A percentile compares a stretch with the other conserved stretches of the same genome.
These are phyloP conservation scores for Lepidotrigona ventralis DNA, from an alignment of 1,140 invertebrate species.

Conservation along the genomic window DNA sequence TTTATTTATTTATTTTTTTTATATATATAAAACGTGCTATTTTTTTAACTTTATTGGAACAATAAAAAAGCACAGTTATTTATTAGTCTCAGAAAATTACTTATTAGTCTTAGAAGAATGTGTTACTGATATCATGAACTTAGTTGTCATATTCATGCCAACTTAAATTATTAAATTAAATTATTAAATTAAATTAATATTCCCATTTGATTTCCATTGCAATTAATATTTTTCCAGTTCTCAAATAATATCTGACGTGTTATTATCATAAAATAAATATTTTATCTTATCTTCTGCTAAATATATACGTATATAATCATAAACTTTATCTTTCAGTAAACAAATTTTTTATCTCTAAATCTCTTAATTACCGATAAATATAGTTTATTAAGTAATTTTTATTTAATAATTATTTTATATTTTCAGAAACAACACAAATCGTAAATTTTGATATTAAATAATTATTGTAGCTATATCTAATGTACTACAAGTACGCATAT, in stretches of 20 bases:
- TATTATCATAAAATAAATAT: neutral
- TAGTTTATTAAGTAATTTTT: neutral
- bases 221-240: too few relatives aligned
- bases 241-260: neutral
- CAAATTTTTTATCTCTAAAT: too few relatives aligned
- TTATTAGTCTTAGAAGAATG: neutral
- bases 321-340: neutral
- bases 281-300: neutral
- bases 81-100: neutral
- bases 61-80: conserved; percentile 4
- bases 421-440: too few relatives aligned
- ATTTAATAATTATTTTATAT: neutral
- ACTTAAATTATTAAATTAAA: neutral
- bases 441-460: too few relatives aligned
- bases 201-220: neutral
- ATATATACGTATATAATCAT: neutral
- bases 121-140: neutral
- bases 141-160: neutral
- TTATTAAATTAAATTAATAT: too few relatives aligned
- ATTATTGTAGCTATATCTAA: too few relatives aligned
- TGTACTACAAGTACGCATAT: too few relatives aligned
- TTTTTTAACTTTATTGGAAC: neutral
- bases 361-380: too few relatives aligned
- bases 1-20: neutral
- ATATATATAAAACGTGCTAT: conserved; percentile 2